phyloP scores from a whole-genome alignment of 64 coral and sea anemone species.

The Pocillopora verrucosa region DNA sequence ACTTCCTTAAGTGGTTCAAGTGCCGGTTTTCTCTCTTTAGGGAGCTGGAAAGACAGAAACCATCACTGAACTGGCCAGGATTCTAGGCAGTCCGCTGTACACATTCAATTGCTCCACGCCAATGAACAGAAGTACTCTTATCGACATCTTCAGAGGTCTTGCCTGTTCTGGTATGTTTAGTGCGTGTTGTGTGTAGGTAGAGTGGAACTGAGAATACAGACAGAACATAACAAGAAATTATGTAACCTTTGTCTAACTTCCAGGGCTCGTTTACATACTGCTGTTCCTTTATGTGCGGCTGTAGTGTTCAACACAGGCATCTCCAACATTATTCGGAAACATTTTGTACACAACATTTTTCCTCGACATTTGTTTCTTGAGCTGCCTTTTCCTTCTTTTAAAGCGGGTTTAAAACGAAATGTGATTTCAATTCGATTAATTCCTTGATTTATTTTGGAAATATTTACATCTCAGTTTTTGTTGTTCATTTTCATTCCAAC shows the following conservation, averaged over 20 bases:
- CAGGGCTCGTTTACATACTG: background rate
- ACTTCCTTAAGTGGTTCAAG: background rate
- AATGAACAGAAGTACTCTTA: conserved; percentile 56
- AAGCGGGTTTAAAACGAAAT: too few relatives aligned
- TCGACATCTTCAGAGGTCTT: conserved; percentile 85
- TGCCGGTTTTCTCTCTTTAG: conserved; percentile 16
- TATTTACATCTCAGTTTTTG: too few relatives aligned
- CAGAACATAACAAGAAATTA: background rate
- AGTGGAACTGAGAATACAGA: too few relatives aligned
- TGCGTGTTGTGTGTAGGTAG: too few relatives aligned
- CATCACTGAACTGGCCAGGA: conserved; percentile 68
- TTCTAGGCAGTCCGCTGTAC: conserved; percentile 74
- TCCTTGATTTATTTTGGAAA: too few relatives aligned
- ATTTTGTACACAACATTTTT: too few relatives aligned
- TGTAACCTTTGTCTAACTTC: background rate
- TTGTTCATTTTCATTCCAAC: too few relatives aligned
- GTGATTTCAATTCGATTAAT: too few relatives aligned
- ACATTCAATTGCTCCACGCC: conserved; percentile 68
- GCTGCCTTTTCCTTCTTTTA: too few relatives aligned
- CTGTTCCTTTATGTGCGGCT: background rate
- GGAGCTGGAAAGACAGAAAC: conserved; percentile 85
- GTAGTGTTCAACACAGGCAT: too few relatives aligned
- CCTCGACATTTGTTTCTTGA: too few relatives aligned
- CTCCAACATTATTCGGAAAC: too few relatives aligned
- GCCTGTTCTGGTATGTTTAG: conserved; percentile 78